Conservation (phyloP, 2,888 invertebrate species). For the Nebria brevicollis region DNA sequence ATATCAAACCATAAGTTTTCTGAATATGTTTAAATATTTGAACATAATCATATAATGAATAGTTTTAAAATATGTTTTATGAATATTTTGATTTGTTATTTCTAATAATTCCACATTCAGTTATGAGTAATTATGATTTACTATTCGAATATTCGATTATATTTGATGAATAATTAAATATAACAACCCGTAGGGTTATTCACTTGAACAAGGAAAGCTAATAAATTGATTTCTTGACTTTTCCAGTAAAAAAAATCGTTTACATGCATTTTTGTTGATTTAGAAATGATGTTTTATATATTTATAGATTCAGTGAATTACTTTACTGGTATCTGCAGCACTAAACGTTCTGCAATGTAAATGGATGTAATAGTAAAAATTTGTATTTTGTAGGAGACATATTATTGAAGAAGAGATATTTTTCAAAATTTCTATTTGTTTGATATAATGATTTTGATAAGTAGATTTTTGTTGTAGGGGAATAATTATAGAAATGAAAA, state of each 20-base stretch:
- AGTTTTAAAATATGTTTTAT: no score
- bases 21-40: no score
- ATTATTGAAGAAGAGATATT: neutral
- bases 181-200: neutral
- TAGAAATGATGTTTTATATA: neutral
- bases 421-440: constrained; percentile 1
- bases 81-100: no score
- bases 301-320: neutral
- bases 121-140: no score
- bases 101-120: no score
- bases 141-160: neutral
- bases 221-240: neutral
- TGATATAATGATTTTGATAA: constrained; percentile 7
- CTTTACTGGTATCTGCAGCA: neutral
- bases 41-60: no score
- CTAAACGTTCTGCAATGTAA: neutral
- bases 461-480: constrained; percentile 11
- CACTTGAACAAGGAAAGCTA: neutral
- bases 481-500: constrained; percentile 12
- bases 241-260: neutral
- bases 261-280: neutral
- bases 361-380: neutral
- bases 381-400: neutral
- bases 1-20: no score
- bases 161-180: neutral